Evolutionary conservation across 2,797 vertebrate species (phyloP).

Genomic region (Coilia nasus): DNA sequence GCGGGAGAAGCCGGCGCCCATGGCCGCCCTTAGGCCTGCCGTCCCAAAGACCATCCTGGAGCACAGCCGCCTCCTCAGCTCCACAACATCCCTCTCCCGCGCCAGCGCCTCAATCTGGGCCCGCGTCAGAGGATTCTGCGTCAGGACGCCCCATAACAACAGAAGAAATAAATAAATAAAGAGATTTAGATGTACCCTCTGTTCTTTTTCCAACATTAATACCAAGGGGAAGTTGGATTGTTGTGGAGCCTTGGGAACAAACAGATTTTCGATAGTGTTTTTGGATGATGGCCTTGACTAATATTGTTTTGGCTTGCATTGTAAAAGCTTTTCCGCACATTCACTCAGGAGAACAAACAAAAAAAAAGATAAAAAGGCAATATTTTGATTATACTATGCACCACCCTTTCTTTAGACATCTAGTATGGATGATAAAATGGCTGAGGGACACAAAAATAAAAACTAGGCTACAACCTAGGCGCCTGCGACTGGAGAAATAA

Average conservation of each 20-base stretch:
- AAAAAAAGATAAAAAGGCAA: neutral
- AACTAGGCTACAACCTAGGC: neutral
- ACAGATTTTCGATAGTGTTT: neutral
- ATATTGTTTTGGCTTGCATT: neutral
- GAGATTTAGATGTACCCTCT: neutral
- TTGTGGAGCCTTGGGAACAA: neutral
- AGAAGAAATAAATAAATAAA: neutral
- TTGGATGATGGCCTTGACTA: neutral
- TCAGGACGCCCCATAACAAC: neutral
- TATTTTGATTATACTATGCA: no score
- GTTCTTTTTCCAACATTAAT: neutral
- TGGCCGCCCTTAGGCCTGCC: conserved; percentile 87
- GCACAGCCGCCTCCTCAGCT: conserved; percentile 82
- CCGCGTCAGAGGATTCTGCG: conserved; percentile 83
- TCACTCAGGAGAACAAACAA: neutral
- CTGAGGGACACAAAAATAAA: neutral
- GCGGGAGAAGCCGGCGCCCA: conserved; percentile 92
- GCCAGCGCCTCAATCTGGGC: conserved; percentile 84
- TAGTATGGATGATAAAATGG: neutral
- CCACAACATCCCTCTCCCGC: conserved; percentile 71
- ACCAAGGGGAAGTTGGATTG: neutral
- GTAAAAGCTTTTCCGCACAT: neutral
- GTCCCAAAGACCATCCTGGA: conserved; percentile 89
- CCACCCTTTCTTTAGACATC: no score
- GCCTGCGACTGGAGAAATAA: neutral